These are phyloP conservation scores for Bolinopsis microptera DNA, from an alignment of 37 sponge, comb jelly and placozoan species.

Conservation along the genomic window DNA sequence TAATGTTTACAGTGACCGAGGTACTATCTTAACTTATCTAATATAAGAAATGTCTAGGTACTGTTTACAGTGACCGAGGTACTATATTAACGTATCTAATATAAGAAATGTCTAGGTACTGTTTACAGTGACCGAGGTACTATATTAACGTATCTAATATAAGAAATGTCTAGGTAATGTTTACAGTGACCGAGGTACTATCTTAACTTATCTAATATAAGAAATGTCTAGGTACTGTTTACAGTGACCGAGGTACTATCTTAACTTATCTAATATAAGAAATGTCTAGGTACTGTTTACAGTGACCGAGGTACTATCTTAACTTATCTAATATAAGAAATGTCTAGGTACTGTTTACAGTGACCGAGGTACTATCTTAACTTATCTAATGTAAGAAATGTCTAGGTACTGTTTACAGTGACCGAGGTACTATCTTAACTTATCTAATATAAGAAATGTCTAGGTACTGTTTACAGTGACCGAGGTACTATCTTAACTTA, in stretches of 20 bases:
- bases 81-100: neutral
- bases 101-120: neutral
- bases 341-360: neutral
- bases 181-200: neutral
- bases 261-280: neutral
- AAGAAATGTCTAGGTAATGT: neutral
- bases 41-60: neutral
- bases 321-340: neutral
- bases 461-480: neutral
- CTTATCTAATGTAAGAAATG: neutral
- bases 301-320: slow-evolving; percentile 8
- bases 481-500: neutral
- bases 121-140: neutral
- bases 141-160: neutral
- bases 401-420: neutral
- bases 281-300: neutral
- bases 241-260: slow-evolving; percentile 5
- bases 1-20: neutral
- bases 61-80: neutral
- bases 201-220: neutral
- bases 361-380: neutral
- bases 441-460: neutral
- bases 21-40: neutral
- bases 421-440: neutral
- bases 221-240: neutral